These are phyloP conservation scores for Hestina assimilis DNA, from an alignment of 1,140 invertebrate species.

Conservation along the genomic window DNA sequence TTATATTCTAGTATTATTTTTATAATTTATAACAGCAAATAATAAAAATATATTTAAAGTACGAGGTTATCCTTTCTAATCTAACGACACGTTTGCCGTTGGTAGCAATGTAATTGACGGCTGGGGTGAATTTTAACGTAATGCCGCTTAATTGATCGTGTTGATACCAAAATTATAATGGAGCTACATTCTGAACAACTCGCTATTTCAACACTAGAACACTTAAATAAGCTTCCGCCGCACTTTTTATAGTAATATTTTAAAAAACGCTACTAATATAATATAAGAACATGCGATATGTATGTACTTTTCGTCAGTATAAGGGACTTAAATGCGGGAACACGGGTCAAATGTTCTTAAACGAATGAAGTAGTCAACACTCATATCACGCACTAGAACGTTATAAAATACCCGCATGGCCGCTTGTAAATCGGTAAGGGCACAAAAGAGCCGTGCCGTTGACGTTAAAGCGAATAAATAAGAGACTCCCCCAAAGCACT, in stretches of 20 bases:
- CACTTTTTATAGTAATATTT: slow-evolving; percentile 16
- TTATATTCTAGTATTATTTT: no score
- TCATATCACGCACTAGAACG: slow-evolving; percentile 22
- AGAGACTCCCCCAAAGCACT: slow-evolving; percentile 70
- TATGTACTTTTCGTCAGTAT: neutral
- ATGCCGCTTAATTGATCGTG: slow-evolving; percentile 65
- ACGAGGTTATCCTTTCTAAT: slow-evolving; percentile 34
- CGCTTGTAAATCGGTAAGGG: slow-evolving; percentile 55
- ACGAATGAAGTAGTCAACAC: slow-evolving; percentile 23
- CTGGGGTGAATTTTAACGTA: slow-evolving; percentile 65
- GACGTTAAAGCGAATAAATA: slow-evolving; percentile 72
- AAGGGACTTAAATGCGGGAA: neutral
- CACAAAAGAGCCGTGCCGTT: slow-evolving; percentile 59
- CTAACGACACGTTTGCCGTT: slow-evolving; percentile 31
- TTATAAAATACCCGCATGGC: slow-evolving; percentile 48
- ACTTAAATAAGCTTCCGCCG: slow-evolving; percentile 41
- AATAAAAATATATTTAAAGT: neutral
- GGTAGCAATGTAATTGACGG: slow-evolving; percentile 56
- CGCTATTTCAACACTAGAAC: slow-evolving; percentile 18
- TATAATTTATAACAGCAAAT: no score
- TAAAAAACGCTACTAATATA: neutral
- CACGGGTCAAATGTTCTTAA: slow-evolving; percentile 9
- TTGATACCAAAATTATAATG: slow-evolving; percentile 61
- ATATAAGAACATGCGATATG: neutral
- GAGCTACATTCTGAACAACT: slow-evolving; percentile 31